Conservation (phyloP, 2,797 vertebrate genomes). For the Melanogrammus aeglefinus region DNA sequence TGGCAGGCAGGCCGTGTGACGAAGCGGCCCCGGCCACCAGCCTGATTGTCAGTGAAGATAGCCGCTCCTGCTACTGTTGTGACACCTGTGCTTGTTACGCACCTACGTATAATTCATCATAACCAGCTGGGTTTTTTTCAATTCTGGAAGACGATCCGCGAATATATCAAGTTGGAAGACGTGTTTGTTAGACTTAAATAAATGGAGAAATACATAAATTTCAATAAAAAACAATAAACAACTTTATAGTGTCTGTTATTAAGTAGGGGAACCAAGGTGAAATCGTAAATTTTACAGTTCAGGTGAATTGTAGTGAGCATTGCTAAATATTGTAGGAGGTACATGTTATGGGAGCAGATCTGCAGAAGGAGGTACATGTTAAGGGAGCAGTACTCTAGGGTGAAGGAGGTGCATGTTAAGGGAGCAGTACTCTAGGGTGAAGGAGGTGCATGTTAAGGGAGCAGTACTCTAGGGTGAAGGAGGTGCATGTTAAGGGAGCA, state of each 20-base stretch:
- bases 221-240: background rate
- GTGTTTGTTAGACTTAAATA: background rate
- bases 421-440: no score
- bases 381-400: no score
- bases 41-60: constrained; percentile 11
- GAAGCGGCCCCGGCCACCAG: constrained; percentile 38
- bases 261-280: background rate
- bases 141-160: background rate
- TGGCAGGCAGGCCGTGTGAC: constrained; percentile 43
- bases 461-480: no score
- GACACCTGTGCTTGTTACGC: background rate
- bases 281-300: no score
- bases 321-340: no score
- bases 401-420: no score
- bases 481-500: no score
- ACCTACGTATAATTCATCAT: background rate
- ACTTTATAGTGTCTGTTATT: background rate
- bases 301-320: no score
- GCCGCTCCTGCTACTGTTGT: background rate
- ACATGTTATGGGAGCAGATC: no score
- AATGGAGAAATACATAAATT: background rate
- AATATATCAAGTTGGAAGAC: background rate
- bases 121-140: background rate
- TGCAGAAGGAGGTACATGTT: no score
- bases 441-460: no score